These are phyloP conservation scores for Orthonevra nobilis DNA, from an alignment of 2,888 invertebrate genomes.

Conservation along the genomic window DNA sequence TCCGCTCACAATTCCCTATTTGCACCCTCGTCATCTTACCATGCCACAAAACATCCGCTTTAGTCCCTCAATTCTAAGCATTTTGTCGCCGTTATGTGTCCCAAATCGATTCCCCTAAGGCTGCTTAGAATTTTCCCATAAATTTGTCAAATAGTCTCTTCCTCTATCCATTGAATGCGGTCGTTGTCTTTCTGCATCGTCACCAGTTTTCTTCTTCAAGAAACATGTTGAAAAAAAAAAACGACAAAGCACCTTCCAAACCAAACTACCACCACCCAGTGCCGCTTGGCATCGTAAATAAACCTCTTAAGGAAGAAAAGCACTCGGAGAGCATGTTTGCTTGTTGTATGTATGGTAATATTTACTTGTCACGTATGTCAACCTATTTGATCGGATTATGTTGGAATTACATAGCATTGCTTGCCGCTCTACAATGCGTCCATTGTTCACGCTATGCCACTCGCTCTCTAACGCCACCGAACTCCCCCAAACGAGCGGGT, in stretches of 20 bases:
- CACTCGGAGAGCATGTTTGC: conserved; percentile 68
- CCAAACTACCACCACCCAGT: conserved; percentile 8
- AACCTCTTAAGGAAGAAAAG: conserved; percentile 68
- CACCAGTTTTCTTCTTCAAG: too few relatives aligned
- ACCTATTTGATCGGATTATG: conserved; percentile 71
- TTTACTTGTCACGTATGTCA: conserved; percentile 72
- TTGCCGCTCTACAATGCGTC: conserved; percentile 67
- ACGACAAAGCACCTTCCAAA: too few relatives aligned
- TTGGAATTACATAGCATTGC: conserved; percentile 70
- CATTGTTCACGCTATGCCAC: conserved; percentile 65
- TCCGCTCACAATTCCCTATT: too few relatives aligned
- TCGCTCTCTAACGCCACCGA: conserved; percentile 32
- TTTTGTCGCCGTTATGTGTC: conserved; percentile 16
- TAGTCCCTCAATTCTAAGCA: conserved; percentile 27
- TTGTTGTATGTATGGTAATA: conserved; percentile 71
- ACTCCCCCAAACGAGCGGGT: too few relatives aligned
- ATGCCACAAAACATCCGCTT: too few relatives aligned
- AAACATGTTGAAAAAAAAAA: conserved; percentile 57
- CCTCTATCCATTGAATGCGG: too few relatives aligned
- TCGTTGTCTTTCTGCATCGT: too few relatives aligned
- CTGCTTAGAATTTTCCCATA: conserved; percentile 37
- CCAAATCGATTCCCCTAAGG: conserved; percentile 48
- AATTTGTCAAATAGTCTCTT: conserved; percentile 54
- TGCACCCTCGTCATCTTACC: too few relatives aligned
- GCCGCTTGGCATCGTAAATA: conserved; percentile 56